Base-by-base conservation (phyloP, 1,140 invertebrate genomes). In the Anthonomus grandis region DNA sequence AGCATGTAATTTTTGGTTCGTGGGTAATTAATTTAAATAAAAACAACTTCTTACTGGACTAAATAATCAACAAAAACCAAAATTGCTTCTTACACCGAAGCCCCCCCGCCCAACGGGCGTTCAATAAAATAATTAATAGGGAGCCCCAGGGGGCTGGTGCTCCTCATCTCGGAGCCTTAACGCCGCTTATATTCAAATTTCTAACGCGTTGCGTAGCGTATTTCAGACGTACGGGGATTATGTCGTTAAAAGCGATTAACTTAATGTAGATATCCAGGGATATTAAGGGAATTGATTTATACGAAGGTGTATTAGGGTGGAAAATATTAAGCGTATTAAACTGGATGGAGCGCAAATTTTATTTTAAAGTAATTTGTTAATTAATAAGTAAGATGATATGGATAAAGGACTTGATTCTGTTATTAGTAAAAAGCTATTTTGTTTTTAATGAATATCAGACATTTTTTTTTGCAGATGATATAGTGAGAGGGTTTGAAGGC, bases 81-180 rank as follows among this genome's bases (percentile, higher is more conserved):
- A 68, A 68, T 68, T 66, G 60, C 64, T 64, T 65, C 64, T 64
- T 56, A 65, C 56, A 62, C 17, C 4, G 55, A 58, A 57, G n/a
- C n/a, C 19, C 27, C 48, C 34, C 38, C 15, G 25, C 55, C 48
- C 46, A 23, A n/a, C n/a, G 45, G 47, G 55, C 65, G 62, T 62
- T 66, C 67, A 64, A 69, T 69, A 69, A 69, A 69, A 69, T 69
- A 69, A 69, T 69, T 69, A 69, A 69, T 69, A 69, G 67, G 54
- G 53, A 56, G 60, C 56, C 65, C 62, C 57, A 54, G 65, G 65
- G 62, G 58, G 61, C 53, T 36, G 27, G 37, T 23, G 52, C 37
- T n/a, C n/a, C n/a, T n/a, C n/a, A n/a, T n/a, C n/a, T n/a, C n/a
- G 54, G 59, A 52, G 49, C 45, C 44, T 60, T 53, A 45, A 53